A percentile compares a stretch with the other conserved stretches of the same genome.
Evolutionary conservation across 2,113 vertebrate species (phyloP).

Genomic region (Vulpes lagopus): DNA sequence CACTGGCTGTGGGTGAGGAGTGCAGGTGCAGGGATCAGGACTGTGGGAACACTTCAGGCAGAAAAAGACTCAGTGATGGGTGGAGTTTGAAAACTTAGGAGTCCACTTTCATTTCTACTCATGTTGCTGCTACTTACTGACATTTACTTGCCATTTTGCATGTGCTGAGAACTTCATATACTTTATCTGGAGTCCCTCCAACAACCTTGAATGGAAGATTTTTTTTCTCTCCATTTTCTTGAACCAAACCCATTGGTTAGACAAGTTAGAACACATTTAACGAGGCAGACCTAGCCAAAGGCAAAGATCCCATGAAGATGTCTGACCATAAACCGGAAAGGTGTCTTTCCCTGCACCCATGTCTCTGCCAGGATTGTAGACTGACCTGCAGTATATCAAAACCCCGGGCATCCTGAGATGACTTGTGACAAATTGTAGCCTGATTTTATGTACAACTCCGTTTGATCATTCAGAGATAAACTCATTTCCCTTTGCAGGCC

Average conservation of each 20-base stretch:
- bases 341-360: background rate
- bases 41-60: background rate
- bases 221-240: background rate
- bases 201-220: background rate
- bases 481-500: slow-evolving; percentile 52
- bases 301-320: background rate
- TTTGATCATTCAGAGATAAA: slow-evolving; percentile 13
- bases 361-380: background rate
- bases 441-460: background rate
- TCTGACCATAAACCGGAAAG: background rate
- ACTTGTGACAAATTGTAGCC: background rate
- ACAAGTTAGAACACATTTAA: slow-evolving; percentile 8
- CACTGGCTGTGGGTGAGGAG: background rate
- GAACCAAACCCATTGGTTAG: background rate
- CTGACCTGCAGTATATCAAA: background rate
- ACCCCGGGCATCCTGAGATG: background rate
- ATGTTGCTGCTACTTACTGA: background rate
- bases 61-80: background rate
- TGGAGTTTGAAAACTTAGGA: background rate
- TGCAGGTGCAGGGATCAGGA: background rate
- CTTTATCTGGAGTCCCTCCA: background rate
- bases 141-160: background rate
- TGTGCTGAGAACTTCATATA: background rate
- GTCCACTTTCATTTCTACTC: background rate
- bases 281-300: background rate